Evolutionary conservation across 2,113 vertebrate genomes (phyloP), one percentile per base, ranked within the genome.

Genomic region (Sceloporus undulatus): DNA sequence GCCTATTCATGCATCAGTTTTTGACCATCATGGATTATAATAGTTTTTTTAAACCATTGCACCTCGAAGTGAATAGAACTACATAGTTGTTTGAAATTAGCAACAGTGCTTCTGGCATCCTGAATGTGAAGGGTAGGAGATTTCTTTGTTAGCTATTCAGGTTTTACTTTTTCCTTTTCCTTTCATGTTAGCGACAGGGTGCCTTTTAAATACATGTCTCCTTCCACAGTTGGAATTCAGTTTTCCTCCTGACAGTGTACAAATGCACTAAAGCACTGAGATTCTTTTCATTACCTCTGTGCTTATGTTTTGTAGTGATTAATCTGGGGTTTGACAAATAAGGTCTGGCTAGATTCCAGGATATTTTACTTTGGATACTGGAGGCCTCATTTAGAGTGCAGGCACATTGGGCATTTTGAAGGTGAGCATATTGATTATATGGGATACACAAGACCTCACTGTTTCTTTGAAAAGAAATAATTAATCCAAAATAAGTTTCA

Each of bases 71-170:
- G 74, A 75, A 88, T n/a, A 0, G 1, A 79, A 8, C 38, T 82
- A 1, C 5, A 40, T 13, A 89, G 75, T 85, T 89, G 13, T 91
- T 48, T 91, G 77, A 87, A 91, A 90, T 79, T 65, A 88, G 9
- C n/a, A 29, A 68, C 85, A 70, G 82, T 87, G 27, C 85, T 90
- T 93, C 27, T 91, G 11, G 2, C 59, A 16, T 90, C 29, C 78
- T 91, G 52, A 0, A 0, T 59, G 4, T 42, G 19, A 74, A 89
- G 10, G 77, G 79, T 66, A 71, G 0, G 0, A 91, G 48, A 40
- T 79, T 27, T 66, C 80, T 86, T 88, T 89, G 23, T 86, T 86
- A 89, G 38, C 65, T 88, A 82, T 86, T 85, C 42, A 85, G 52
- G 81, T 91, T 88, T 29, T 74, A 11, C 52, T 14, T 89, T 90